Evolutionary conservation across 1,140 invertebrate genomes (phyloP), one percentile per base, ranked within the genome.

Genomic region (Ericerus pela): DNA sequence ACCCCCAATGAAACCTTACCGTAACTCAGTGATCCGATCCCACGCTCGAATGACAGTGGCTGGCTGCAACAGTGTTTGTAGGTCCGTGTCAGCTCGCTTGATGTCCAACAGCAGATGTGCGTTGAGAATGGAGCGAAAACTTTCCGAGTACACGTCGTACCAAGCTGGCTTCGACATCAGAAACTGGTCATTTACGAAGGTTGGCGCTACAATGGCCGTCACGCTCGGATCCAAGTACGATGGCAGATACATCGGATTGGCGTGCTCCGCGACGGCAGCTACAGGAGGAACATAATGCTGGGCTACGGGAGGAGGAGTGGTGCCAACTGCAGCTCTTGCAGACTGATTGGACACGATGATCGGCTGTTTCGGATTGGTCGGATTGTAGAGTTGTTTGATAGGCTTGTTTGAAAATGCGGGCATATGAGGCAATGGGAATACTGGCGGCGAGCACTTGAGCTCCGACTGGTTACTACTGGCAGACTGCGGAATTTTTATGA

Each of bases 311-410:
- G 31, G 18, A 14, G 57, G 14, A 14, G 24, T 31, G 6, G 53
- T 54, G 22, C 51, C 26, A 26, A 41, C 38, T 53, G 51, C 53
- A 10, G 38, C 33, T 26, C 53, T 54, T 37, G 43, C 24, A 26
- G 53, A 53, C 36, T 58, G 53, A 31, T 51, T 28, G 2, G 52
- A 47, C 27, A 81, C 73, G 60, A 81, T 70, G 57, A 82, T 81
- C 16, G 80, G 80, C 67, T 79, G 81, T 59, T 73, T 73, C 1
- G 81, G 81, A 70, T 83, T 83, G 60, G 80, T 79, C 2, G 78
- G 80, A 68, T 83, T 78, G 65, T 76, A 82, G 14, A 83, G 63
- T 18, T 58, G 57, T 54, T 58, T 58, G 3, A 53, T 38, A 3
- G 57, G 37, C 26, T 47, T 47, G 20, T 47, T 47, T 20, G 16